phyloP scores from a whole-genome alignment of 2,797 vertebrate species.

The Naso thynnoides region DNA sequence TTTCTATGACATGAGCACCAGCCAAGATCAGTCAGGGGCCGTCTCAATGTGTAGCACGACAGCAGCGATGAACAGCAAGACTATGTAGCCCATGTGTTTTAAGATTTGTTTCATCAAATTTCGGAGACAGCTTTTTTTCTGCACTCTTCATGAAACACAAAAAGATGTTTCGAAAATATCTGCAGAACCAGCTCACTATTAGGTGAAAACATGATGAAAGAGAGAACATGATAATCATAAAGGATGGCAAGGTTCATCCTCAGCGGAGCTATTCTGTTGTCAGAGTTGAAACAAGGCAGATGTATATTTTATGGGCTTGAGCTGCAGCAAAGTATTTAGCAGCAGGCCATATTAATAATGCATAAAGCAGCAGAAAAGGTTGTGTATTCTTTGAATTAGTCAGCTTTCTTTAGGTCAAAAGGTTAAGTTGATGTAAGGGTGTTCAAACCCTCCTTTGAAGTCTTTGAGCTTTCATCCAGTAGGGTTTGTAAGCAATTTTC shows the following conservation, averaged over 20 bases:
- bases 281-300: constrained; percentile 62
- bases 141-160: background rate
- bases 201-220: constrained; percentile 32
- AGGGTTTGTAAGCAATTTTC: background rate
- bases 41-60: constrained; percentile 5
- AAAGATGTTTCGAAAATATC: constrained; percentile 1
- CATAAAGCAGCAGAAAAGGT: constrained; percentile 54
- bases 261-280: constrained; percentile 52
- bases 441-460: background rate
- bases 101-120: constrained; percentile 14
- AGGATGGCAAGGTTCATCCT: constrained; percentile 54
- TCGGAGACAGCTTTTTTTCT: background rate
- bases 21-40: constrained; percentile 24
- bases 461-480: background rate
- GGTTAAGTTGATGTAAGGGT: constrained; percentile 34
- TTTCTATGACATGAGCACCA: constrained; percentile 31
- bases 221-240: constrained; percentile 27
- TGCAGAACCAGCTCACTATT: background rate
- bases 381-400: constrained; percentile 46
- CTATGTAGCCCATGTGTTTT: constrained; percentile 4
- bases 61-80: constrained; percentile 11
- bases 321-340: constrained; percentile 66
- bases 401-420: constrained; percentile 45
- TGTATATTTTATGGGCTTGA: constrained; percentile 73
- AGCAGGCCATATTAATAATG: constrained; percentile 63